Conservation (phyloP, 2,888 invertebrate species). For the Elgonia sp. region DNA sequence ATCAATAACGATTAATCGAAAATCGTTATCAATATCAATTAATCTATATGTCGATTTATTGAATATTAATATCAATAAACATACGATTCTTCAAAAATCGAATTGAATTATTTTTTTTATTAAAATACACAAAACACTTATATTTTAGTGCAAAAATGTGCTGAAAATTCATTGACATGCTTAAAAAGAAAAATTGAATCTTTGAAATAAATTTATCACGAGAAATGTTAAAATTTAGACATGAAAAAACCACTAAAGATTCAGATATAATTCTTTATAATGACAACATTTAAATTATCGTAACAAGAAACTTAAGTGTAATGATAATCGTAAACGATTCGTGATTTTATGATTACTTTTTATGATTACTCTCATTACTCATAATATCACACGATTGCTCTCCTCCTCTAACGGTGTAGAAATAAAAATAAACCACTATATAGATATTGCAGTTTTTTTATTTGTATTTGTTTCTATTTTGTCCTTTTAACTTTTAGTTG, state of each 20-base stretch:
- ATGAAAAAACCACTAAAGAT: background rate
- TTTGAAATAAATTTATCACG: constrained; percentile 12
- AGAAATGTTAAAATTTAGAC: constrained; percentile 4
- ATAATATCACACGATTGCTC: constrained; percentile 52
- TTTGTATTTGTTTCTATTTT: constrained; percentile 22
- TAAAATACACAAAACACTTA: too few relatives aligned
- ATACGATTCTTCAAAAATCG: too few relatives aligned
- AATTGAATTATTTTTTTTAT: too few relatives aligned
- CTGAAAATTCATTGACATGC: background rate
- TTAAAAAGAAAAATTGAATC: constrained; percentile 4
- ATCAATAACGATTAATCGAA: too few relatives aligned
- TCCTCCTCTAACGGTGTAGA: constrained; percentile 32
- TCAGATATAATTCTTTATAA: constrained; percentile 2
- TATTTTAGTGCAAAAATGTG: constrained; percentile 12
- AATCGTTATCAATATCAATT: too few relatives aligned
- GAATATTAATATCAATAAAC: too few relatives aligned
- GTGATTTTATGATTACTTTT: constrained; percentile 40
- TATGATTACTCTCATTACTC: constrained; percentile 54
- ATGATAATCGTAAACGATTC: constrained; percentile 38
- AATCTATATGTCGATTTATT: too few relatives aligned
- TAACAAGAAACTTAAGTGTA: constrained; percentile 4
- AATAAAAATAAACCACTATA: constrained; percentile 26
- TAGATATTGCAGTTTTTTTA: constrained; percentile 38
- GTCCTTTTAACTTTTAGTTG: too few relatives aligned
- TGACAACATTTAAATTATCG: background rate